A percentile compares a stretch with the other conserved stretches of the same genome.
phyloP scores from a whole-genome alignment of 1,140 invertebrate species.

The Trachymyrmex cornetzi region DNA sequence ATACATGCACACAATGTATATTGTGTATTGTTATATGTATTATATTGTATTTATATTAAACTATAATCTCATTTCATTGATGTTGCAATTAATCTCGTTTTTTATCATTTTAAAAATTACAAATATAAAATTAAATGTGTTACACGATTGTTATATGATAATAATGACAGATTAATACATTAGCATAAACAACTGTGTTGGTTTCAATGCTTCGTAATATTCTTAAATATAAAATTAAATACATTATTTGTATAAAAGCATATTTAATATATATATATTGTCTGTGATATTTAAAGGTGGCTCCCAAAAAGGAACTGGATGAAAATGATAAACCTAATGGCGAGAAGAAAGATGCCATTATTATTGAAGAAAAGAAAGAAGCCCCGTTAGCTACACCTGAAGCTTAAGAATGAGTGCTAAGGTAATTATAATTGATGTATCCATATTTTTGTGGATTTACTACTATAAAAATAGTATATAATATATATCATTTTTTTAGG shows the following conservation, averaged over 20 bases:
- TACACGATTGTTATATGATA: no score
- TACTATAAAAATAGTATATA: constrained; percentile 4
- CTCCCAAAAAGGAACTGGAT: constrained; percentile 83
- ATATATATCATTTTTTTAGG: constrained; percentile 59
- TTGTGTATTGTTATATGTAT: neutral
- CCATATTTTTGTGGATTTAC: neutral
- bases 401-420: constrained; percentile 78
- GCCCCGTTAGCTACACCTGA: constrained; percentile 83
- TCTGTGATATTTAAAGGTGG: constrained; percentile 77
- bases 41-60: neutral
- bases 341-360: constrained; percentile 82
- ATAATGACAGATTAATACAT: no score
- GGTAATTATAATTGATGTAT: constrained; percentile 66
- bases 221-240: neutral
- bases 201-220: no score
- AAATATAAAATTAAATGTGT: no score
- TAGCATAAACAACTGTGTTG: no score
- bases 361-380: constrained; percentile 84
- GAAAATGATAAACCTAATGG: constrained; percentile 78
- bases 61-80: neutral
- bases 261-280: constrained; percentile 9
- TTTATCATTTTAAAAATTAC: neutral
- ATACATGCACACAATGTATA: neutral
- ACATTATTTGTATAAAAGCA: neutral
- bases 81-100: neutral